These are phyloP conservation scores for Hipposideros larvatus DNA, from an alignment of 2,797 vertebrate genomes.

Conservation along the genomic window DNA sequence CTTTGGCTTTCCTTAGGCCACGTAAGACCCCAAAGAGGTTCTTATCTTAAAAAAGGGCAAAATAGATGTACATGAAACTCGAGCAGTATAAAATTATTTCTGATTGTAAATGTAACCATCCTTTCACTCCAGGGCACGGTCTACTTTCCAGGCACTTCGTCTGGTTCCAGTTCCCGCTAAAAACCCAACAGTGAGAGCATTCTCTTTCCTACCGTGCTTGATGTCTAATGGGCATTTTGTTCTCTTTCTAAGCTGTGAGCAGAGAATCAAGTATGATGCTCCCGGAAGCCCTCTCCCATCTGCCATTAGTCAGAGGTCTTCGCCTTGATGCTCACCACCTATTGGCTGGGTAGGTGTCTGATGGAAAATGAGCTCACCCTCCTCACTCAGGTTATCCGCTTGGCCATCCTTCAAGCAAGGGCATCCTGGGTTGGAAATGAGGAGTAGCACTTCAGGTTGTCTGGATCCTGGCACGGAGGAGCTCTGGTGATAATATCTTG, in stretches of 20 bases:
- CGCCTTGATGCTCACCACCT: not conserved
- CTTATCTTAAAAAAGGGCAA: not conserved
- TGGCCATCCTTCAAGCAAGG: not conserved
- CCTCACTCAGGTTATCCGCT: not conserved
- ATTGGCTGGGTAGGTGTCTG: not conserved
- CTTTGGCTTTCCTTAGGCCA: not conserved
- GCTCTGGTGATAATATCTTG: not conserved
- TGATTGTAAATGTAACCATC: not conserved
- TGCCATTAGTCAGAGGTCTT: not conserved
- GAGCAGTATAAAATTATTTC: not conserved
- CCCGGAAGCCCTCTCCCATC: not conserved
- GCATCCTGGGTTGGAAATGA: not conserved
- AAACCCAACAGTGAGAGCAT: rapidly evolving
- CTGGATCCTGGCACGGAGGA: not conserved
- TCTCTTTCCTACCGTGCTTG: not conserved
- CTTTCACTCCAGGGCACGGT: not conserved
- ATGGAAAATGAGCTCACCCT: not conserved
- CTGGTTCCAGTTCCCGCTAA: not conserved
- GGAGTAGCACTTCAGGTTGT: not conserved
- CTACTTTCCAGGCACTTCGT: not conserved
- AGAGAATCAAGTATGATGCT: not conserved
- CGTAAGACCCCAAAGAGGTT: not conserved
- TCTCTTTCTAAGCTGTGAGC: not conserved
- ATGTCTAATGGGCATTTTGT: not conserved
- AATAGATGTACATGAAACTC: not conserved